phyloP scores from a whole-genome alignment of 2,113 vertebrate genomes.

The Odocoileus hemionus region DNA sequence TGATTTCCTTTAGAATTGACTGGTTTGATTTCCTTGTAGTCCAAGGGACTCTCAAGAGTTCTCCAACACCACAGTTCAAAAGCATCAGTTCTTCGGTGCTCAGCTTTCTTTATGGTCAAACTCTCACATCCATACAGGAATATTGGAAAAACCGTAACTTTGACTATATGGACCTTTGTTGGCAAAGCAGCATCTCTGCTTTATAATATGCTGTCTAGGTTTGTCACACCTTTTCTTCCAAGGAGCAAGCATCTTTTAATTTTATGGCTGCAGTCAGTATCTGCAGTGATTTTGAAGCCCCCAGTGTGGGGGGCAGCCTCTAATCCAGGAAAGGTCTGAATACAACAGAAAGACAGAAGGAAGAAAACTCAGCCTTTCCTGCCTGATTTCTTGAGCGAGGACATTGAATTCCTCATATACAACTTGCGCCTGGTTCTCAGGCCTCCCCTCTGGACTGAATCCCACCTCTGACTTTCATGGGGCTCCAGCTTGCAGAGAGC shows the following conservation, averaged over 20 bases:
- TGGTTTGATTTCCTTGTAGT: not conserved
- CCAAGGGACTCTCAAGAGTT: not conserved
- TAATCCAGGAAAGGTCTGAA: not conserved
- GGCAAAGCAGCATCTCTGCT: not conserved
- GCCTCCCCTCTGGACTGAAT: too few relatives aligned
- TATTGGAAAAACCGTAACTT: not conserved
- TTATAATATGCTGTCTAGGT: not conserved
- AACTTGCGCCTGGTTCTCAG: not conserved
- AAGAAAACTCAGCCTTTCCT: not conserved
- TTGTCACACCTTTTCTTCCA: not conserved
- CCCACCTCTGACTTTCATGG: not conserved
- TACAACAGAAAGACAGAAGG: not conserved
- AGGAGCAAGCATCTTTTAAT: not conserved
- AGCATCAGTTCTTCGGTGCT: not conserved
- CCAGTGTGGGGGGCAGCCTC: not conserved
- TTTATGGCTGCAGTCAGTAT: not conserved
- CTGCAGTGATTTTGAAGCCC: not conserved
- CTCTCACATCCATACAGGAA: not conserved
- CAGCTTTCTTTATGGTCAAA: not conserved
- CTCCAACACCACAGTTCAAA: not conserved
- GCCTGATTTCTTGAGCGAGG: too few relatives aligned
- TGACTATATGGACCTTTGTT: not conserved
- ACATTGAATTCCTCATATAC: too few relatives aligned
- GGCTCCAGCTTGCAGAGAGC: not conserved
- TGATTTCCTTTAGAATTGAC: not conserved